Evolutionary conservation across 2,113 vertebrate species (phyloP).

Genomic region (Ceuthmochares aereus): DNA sequence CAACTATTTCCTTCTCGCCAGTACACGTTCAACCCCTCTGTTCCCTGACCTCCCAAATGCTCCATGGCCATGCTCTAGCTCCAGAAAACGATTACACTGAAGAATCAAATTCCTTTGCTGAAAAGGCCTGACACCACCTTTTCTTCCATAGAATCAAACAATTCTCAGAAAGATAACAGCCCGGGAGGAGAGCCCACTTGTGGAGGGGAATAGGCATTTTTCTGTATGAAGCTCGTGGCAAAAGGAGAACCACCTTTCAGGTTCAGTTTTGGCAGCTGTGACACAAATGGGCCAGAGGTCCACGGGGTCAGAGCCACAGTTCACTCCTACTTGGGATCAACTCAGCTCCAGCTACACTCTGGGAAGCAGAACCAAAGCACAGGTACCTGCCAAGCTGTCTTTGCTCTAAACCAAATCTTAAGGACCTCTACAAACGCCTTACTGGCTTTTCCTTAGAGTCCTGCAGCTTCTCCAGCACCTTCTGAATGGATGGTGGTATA

Average conservation of each 20-base stretch:
- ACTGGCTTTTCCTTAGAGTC: not conserved
- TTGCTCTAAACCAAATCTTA: not conserved
- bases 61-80: not conserved
- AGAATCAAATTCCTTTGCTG: not conserved
- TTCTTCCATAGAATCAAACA: not conserved
- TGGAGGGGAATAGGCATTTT: not conserved
- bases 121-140: not conserved
- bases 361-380: not conserved
- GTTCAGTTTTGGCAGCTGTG: not conserved
- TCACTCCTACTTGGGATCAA: not conserved
- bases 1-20: fast-evolving
- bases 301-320: not conserved
- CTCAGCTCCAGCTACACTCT: not conserved
- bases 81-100: not conserved
- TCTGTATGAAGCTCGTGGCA: not conserved
- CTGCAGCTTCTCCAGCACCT: not conserved
- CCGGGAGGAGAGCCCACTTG: not conserved
- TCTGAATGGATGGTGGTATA: fast-evolving
- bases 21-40: not conserved
- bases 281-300: not conserved
- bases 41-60: not conserved
- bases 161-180: not conserved
- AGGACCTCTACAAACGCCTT: fast-evolving
- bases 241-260: not conserved
- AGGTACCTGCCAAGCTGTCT: not conserved